Base-by-base conservation (phyloP, 2,888 invertebrate species). In the Pristionchus fissidentatus region DNA sequence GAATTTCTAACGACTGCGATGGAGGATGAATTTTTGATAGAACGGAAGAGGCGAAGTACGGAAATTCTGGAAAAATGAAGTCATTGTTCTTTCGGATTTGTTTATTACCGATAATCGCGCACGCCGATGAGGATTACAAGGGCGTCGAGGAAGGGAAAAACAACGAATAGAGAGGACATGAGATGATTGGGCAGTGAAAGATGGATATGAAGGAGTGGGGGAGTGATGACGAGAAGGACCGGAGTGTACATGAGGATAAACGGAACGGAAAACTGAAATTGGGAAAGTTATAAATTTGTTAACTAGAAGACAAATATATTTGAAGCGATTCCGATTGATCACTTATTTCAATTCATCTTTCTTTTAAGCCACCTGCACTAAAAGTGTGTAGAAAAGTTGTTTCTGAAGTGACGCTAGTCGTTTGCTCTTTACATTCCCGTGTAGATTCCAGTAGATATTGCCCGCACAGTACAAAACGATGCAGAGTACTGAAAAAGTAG, bases 101-200 rank as follows among this genome's bases (percentile, higher is more conserved):
- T 19, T 52, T 5, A 29, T n/a, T 35, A 66, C 66, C 66, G 38
- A 38, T 66, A 66, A 22, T 66, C 66, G 7, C 66, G 66, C 13
- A 66, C 66, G 35, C 66, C 66, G n/a, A 66, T 66, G 4, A 66
- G 66, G 22, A 66, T 66, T 1, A 66, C 66, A 8, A 66, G 38
- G 22, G 66, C 66, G 22, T 66, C 66, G 15, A 66, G 19, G 38
- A 66, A 66, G 0, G 66, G 66, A 8, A 66, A 66, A 0, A 22
- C 35, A 22, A 66, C 66, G 66, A 66, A 66, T 35, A 66, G 38
- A 8, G 15, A 38, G 8, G 66, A 66, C 66, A 66, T 66, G 66
- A 66, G 66, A 38, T 35, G 35, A 7, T 29, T 38, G 3, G 66
- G 66, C 19, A 66, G 66, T 22, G 35, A 8, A 38, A 66, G 22